phyloP scores from a whole-genome alignment of 2,113 vertebrate species.

The Alaudala cheleensis region DNA sequence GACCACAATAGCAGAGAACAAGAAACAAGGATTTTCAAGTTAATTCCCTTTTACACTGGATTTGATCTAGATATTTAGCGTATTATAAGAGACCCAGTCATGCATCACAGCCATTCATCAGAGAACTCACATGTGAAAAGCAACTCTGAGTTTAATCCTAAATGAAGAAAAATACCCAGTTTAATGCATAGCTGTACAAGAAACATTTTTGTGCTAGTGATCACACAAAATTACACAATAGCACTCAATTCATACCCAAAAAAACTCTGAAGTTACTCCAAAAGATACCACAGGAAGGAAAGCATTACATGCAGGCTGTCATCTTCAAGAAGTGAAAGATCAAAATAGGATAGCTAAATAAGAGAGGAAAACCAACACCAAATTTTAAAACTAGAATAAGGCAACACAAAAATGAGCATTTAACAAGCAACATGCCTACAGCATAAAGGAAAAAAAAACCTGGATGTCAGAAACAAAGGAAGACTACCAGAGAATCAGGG shows the following conservation, averaged over 20 bases:
- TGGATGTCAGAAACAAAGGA: background rate
- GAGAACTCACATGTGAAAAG: background rate
- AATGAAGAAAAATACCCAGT: conserved; percentile 15
- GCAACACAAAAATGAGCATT: background rate
- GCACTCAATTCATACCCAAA: background rate
- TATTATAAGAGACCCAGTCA: background rate
- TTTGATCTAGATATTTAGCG: conserved; percentile 10
- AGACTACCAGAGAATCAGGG: background rate
- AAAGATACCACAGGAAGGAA: background rate
- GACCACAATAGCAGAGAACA: background rate
- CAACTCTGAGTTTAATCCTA: conserved; percentile 11
- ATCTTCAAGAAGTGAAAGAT: background rate
- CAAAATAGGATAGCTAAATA: background rate
- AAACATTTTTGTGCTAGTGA: background rate
- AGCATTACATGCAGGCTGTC: background rate
- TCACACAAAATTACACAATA: background rate
- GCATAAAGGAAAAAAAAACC: background rate
- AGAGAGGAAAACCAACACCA: background rate
- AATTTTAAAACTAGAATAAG: background rate
- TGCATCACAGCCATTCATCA: conserved; percentile 16
- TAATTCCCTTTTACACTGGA: background rate
- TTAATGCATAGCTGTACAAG: background rate
- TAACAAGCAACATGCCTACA: background rate
- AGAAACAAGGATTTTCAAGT: conserved; percentile 4
- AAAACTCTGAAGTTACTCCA: background rate